Base-by-base conservation (phyloP, 1,140 invertebrate genomes). In the Sitodiplosis mosellana region DNA sequence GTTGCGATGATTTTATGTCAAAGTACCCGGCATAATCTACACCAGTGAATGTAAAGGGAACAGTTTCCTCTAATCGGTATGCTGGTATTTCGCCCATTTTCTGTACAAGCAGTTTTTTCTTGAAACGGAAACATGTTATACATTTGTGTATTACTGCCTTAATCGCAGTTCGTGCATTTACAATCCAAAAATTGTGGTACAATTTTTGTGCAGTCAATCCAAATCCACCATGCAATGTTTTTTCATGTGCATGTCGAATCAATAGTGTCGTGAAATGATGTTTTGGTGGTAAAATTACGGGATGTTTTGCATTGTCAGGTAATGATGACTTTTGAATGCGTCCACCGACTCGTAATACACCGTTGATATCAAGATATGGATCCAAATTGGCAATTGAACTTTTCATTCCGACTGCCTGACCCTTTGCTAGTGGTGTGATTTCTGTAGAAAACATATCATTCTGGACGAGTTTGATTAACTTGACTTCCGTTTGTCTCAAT, bases 11-110 rank as follows among this genome's bases (percentile, higher is more conserved):
- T 45, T 52, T 50, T 11, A 49, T 55, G 15, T 36, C 15, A 34
- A 68, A 55, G 0, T 64, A 63, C 0, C 67, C 65, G 2, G 58
- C 56, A 52, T 53, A 68, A 53, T 69, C 67, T 1, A 66, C 49
- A 1, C 66, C 66, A 8, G 50, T 49, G 15, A 57, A 51, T 6
- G 19, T 17, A 52, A 69, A 69, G 0, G 63, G 53, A 4, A 46
- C 41, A 1, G 56, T 45, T 17, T 51, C 48, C 15, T 49, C 15
- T 2, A 69, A 54, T 33, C 61, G 43, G n/a, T 17, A 47, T 36
- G 41, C 22, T 7, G 66, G 65, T 14, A 68, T 51, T 45, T 60
- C 38, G n/a, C 55, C 60, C 61, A 67, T 66, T 11, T 55, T n/a
- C 34, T 53, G 56, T 8, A 49, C 15, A 2, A 36, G 14, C 10